Evolutionary conservation across 2,888 invertebrate genomes (phyloP).

Genomic region (Leucozona laternaria): DNA sequence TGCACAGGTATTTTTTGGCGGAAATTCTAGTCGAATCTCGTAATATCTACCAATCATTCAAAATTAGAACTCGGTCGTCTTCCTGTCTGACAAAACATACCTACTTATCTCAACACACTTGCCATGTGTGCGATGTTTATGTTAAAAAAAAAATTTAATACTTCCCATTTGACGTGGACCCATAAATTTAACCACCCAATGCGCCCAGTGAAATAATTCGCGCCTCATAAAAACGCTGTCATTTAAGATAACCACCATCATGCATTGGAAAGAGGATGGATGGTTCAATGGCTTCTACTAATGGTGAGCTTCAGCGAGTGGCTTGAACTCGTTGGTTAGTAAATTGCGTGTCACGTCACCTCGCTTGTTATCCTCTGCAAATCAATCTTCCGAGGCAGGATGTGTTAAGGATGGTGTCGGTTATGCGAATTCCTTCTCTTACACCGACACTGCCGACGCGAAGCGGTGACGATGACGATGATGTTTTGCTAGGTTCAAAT

Average conservation of each 20-base stretch:
- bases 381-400: slow-evolving; percentile 68
- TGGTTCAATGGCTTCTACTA: slow-evolving; percentile 32
- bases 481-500: slow-evolving; percentile 58
- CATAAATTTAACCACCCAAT: slow-evolving; percentile 46
- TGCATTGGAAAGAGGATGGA: slow-evolving; percentile 15
- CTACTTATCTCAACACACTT: slow-evolving; percentile 6
- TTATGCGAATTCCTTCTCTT: background rate
- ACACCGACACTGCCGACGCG: background rate
- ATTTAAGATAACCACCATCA: slow-evolving; percentile 27
- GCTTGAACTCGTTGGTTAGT: slow-evolving; percentile 66
- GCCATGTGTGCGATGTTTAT: background rate
- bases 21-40: background rate
- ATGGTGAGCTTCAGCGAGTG: slow-evolving; percentile 29
- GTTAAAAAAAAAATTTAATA: background rate
- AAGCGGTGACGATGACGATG: slow-evolving; percentile 6
- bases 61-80: background rate
- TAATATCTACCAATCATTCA: slow-evolving; percentile 4
- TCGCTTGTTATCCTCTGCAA: slow-evolving; percentile 72
- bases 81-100: background rate
- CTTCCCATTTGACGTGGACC: slow-evolving; percentile 29
- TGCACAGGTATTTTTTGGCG: background rate
- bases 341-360: slow-evolving; percentile 74
- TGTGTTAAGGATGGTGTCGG: slow-evolving; percentile 27
- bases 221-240: slow-evolving; percentile 57
- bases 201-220: slow-evolving; percentile 46